Conservation (phyloP, 2,113 vertebrate genomes). For the Steatornis caripensis region DNA sequence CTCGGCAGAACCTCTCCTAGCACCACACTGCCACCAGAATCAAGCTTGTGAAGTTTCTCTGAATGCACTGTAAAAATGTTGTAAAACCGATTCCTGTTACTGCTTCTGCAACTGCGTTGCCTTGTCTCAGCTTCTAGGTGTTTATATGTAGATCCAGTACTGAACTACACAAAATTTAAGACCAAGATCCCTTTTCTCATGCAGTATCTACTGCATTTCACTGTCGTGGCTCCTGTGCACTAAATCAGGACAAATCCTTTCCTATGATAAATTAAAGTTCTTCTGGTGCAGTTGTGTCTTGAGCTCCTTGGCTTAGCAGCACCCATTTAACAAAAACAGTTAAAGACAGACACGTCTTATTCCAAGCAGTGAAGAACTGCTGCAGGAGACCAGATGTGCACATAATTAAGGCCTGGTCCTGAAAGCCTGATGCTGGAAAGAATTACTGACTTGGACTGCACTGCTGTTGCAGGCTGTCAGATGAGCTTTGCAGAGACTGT, state of each 20-base stretch:
- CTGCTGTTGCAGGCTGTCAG: neutral
- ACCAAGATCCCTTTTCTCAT: neutral
- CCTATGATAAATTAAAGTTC: neutral
- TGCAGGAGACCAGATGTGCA: constrained; percentile 17
- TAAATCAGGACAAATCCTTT: neutral
- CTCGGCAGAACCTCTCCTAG: neutral
- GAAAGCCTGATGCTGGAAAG: neutral
- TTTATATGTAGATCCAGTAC: neutral
- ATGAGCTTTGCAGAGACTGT: neutral
- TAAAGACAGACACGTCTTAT: neutral
- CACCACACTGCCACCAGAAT: neutral
- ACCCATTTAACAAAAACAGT: neutral
- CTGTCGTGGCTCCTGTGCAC: neutral
- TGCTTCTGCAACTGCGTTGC: neutral
- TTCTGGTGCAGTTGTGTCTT: neutral
- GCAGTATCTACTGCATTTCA: neutral
- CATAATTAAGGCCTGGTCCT: neutral
- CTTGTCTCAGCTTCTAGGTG: neutral
- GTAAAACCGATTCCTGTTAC: rapidly evolving
- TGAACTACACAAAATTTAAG: neutral
- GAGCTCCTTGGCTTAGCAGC: neutral
- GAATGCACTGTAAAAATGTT: neutral
- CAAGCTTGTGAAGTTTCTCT: neutral
- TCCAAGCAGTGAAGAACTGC: neutral
- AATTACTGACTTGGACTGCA: neutral